Percentiles rank a stretch among this genome's conserved stretches.
These are phyloP conservation scores for Pomatorhinus ruficollis DNA, from an alignment of 2,113 vertebrate genomes.

Conservation along the genomic window DNA sequence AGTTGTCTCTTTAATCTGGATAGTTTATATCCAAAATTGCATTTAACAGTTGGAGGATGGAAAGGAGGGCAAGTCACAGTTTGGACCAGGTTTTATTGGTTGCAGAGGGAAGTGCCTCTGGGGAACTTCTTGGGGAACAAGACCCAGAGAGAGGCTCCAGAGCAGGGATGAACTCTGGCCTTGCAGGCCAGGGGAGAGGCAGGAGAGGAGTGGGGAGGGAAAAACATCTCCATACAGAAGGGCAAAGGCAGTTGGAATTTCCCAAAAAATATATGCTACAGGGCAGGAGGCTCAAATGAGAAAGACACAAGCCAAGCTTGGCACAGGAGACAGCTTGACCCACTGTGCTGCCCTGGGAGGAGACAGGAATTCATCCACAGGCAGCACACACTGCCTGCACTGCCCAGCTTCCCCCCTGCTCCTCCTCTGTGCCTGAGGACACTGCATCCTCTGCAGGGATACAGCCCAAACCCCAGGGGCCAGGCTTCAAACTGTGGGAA, in stretches of 20 bases:
- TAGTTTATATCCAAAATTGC: not conserved
- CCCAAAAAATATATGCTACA: not conserved
- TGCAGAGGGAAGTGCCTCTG: not conserved
- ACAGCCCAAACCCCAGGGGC: not conserved
- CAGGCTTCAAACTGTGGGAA: not conserved
- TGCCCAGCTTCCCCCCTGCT: not conserved
- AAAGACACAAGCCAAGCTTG: not conserved
- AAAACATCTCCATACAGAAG: not conserved
- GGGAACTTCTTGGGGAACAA: not conserved
- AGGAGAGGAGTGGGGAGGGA: not conserved
- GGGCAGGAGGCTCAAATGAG: not conserved
- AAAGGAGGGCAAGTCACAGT: not conserved
- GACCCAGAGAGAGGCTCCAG: not conserved
- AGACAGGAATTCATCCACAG: not conserved
- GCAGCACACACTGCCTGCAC: not conserved
- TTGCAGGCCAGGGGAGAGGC: not conserved
- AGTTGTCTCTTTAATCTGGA: conserved; percentile 4
- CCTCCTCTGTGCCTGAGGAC: not conserved
- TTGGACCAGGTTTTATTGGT: not conserved
- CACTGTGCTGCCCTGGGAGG: fast-evolving
- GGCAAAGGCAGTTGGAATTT: conserved; percentile 7
- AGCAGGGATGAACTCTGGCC: not conserved
- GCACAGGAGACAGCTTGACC: not conserved
- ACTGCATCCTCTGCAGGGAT: not conserved
- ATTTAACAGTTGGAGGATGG: not conserved